These are phyloP conservation scores for Ranitomeya imitator DNA, from an alignment of 2,113 vertebrate species.

Conservation along the genomic window DNA sequence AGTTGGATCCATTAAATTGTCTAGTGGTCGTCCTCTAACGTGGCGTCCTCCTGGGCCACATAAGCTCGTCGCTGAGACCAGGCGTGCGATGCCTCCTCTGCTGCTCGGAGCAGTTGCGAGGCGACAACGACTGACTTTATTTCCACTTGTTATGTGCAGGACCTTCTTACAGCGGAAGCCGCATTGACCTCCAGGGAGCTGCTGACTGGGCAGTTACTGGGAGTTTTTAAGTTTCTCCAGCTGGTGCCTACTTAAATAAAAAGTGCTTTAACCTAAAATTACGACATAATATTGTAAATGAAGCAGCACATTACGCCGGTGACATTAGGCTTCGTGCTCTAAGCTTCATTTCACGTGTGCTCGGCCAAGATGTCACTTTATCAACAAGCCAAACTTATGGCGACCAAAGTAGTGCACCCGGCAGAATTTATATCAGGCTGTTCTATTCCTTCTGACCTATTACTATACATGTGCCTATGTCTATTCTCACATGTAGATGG, in stretches of 20 bases:
- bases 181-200: constrained; percentile 56
- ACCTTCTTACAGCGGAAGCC: constrained; percentile 49
- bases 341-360: constrained; percentile 37
- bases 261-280: constrained; percentile 53
- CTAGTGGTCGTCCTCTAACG: constrained; percentile 53
- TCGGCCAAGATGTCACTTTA: background rate
- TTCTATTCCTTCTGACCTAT: background rate
- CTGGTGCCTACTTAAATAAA: constrained; percentile 48
- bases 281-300: constrained; percentile 55
- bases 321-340: constrained; percentile 48
- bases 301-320: constrained; percentile 52
- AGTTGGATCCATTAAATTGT: constrained; percentile 54
- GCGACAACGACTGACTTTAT: constrained; percentile 31
- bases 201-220: constrained; percentile 54
- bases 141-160: constrained; percentile 48
- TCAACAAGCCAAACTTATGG: background rate
- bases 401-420: background rate
- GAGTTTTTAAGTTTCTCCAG: constrained; percentile 48
- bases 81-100: constrained; percentile 33
- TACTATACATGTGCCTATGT: background rate
- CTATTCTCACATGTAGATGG: background rate
- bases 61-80: constrained; percentile 43
- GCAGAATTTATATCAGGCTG: background rate
- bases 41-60: constrained; percentile 53
- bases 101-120: constrained; percentile 50